These are phyloP conservation scores for Aspidapion aeneum DNA, from an alignment of 2,888 invertebrate genomes.

Conservation along the genomic window DNA sequence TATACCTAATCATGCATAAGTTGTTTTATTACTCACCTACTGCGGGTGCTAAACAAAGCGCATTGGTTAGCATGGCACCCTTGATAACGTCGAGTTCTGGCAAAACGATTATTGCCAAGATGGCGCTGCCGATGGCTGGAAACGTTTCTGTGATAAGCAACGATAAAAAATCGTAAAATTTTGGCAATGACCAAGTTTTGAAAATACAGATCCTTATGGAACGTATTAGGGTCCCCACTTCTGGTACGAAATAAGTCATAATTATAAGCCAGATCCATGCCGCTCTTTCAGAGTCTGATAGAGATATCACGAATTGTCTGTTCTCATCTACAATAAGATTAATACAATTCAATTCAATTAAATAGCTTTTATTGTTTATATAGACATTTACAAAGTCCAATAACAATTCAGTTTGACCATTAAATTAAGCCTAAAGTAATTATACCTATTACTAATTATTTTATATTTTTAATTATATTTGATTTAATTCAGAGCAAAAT, in stretches of 20 bases:
- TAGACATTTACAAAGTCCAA: too few relatives aligned
- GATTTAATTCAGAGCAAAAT: too few relatives aligned
- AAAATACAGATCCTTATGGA: constrained; percentile 70
- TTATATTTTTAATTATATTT: too few relatives aligned
- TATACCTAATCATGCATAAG: too few relatives aligned
- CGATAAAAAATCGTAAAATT: constrained; percentile 52
- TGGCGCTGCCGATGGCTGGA: constrained; percentile 72
- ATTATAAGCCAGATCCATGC: constrained; percentile 80
- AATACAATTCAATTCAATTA: constrained; percentile 3
- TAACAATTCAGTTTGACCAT: too few relatives aligned
- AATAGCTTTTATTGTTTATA: neutral
- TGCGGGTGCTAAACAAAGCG: constrained; percentile 73
- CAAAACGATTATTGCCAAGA: constrained; percentile 71
- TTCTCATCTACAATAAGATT: constrained; percentile 51
- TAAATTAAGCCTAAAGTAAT: too few relatives aligned
- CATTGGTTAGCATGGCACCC: constrained; percentile 81
- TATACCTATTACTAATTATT: too few relatives aligned
- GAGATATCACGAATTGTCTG: constrained; percentile 56
- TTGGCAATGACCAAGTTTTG: constrained; percentile 62
- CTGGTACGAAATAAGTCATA: constrained; percentile 73
- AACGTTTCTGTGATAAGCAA: constrained; percentile 71
- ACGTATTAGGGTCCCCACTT: constrained; percentile 63
- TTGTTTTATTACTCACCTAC: constrained; percentile 64
- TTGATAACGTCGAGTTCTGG: constrained; percentile 79
- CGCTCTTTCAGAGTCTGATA: constrained; percentile 62